Percentiles rank a stretch among this genome's conserved stretches.
These are phyloP conservation scores for Myocastor coypus DNA, from an alignment of 2,113 vertebrate species.

Conservation along the genomic window DNA sequence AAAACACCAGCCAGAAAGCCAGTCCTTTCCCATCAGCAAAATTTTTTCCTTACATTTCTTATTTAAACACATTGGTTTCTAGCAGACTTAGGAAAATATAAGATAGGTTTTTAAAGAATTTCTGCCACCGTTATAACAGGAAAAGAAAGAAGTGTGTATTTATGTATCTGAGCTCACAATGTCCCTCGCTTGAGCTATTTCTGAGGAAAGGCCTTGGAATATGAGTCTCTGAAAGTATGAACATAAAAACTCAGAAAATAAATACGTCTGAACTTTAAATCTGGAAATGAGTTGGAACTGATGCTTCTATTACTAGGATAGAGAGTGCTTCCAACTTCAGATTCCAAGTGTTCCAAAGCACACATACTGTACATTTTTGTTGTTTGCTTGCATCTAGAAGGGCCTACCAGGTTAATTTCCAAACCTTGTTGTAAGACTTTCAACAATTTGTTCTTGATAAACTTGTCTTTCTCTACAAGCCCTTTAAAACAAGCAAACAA, in stretches of 20 bases:
- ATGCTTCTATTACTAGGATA: not conserved
- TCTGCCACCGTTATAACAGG: not conserved
- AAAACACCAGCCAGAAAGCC: slow-evolving; percentile 58
- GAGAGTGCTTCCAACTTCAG: not conserved
- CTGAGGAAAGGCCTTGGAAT: slow-evolving; percentile 12
- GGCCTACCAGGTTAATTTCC: not conserved
- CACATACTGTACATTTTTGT: not conserved
- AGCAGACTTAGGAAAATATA: slow-evolving; percentile 24
- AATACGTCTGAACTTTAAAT: slow-evolving; percentile 24
- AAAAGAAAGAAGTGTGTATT: slow-evolving; percentile 28
- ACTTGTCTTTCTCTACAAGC: not conserved
- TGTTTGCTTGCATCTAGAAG: not conserved
- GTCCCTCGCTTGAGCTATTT: slow-evolving; percentile 38
- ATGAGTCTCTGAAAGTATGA: not conserved
- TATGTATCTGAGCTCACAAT: slow-evolving; percentile 31
- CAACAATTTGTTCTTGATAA: not conserved
- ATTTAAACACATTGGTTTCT: slow-evolving; percentile 71
- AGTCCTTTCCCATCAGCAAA: not conserved
- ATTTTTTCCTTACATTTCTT: slow-evolving; percentile 55
- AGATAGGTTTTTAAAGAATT: not conserved
- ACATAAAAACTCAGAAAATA: slow-evolving; percentile 49
- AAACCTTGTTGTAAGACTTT: not conserved
- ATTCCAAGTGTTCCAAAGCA: not conserved
- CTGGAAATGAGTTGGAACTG: slow-evolving; percentile 25
- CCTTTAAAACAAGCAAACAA: not conserved